Conservation (phyloP, 2,888 invertebrate species). For the Gibbula magus region DNA sequence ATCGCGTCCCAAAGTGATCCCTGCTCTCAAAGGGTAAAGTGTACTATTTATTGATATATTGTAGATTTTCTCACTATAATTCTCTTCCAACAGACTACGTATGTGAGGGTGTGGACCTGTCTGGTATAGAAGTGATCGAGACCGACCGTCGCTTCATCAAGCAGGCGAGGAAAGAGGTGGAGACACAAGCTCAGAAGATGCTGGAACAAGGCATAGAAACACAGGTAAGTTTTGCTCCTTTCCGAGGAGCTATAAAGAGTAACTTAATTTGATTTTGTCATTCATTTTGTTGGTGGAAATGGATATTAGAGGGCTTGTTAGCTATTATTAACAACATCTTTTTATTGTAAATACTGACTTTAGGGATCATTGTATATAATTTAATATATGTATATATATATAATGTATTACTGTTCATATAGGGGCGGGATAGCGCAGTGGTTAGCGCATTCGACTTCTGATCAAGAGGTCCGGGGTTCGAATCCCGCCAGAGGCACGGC, state of each 20-base stretch:
- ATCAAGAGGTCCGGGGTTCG: too few relatives aligned
- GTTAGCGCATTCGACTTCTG: too few relatives aligned
- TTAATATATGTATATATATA: too few relatives aligned
- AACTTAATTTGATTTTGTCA: too few relatives aligned
- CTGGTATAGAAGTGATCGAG: constrained; percentile 87
- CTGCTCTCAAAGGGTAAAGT: too few relatives aligned
- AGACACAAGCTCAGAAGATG: constrained; percentile 86
- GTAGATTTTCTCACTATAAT: neutral
- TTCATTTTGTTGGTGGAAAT: too few relatives aligned
- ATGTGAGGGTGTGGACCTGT: constrained; percentile 87
- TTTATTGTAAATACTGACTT: neutral
- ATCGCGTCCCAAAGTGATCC: too few relatives aligned
- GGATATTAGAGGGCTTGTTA: too few relatives aligned
- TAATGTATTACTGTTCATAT: too few relatives aligned
- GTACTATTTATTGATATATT: neutral
- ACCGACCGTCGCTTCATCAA: constrained; percentile 82
- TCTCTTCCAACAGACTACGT: constrained; percentile 81
- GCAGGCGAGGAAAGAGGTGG: constrained; percentile 84
- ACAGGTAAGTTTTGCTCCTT: constrained; percentile 75
- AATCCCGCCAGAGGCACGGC: too few relatives aligned
- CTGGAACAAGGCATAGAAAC: constrained; percentile 86
- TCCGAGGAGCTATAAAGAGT: too few relatives aligned
- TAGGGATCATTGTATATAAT: neutral
- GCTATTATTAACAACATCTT: neutral
- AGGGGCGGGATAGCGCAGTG: too few relatives aligned